phyloP scores from a whole-genome alignment of 2,888 invertebrate genomes.

The Plebejus melissa region DNA sequence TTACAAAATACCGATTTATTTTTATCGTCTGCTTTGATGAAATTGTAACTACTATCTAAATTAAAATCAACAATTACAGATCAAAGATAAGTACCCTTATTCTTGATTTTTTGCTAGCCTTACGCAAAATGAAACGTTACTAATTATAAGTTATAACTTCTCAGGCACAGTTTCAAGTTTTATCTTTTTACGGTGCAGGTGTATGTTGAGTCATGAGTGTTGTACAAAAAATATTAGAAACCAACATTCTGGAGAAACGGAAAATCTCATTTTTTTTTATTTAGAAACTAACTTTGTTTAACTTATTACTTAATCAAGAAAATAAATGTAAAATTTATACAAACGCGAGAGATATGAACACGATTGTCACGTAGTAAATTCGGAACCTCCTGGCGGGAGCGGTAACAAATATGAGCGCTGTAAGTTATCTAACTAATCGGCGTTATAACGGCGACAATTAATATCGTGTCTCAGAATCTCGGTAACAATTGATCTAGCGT shows the following conservation, averaged over 20 bases:
- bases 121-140: background rate
- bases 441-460: conserved; percentile 20
- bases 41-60: background rate
- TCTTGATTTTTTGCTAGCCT: background rate
- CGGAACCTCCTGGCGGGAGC: background rate
- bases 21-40: background rate
- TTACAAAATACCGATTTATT: background rate
- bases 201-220: too few species aligned
- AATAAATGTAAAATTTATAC: background rate
- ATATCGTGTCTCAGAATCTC: conserved; percentile 32
- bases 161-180: background rate
- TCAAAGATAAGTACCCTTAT: background rate
- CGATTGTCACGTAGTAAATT: background rate
- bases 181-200: background rate
- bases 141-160: background rate
- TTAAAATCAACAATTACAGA: background rate
- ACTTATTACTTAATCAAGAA: background rate
- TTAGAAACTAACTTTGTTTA: background rate
- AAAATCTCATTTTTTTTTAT: background rate
- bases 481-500: conserved; percentile 58
- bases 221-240: background rate
- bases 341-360: background rate
- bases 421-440: conserved; percentile 13
- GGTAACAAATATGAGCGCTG: background rate
- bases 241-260: too few species aligned